Base-by-base conservation (phyloP, 2,113 vertebrate species). In the Trematomus loennbergii region DNA sequence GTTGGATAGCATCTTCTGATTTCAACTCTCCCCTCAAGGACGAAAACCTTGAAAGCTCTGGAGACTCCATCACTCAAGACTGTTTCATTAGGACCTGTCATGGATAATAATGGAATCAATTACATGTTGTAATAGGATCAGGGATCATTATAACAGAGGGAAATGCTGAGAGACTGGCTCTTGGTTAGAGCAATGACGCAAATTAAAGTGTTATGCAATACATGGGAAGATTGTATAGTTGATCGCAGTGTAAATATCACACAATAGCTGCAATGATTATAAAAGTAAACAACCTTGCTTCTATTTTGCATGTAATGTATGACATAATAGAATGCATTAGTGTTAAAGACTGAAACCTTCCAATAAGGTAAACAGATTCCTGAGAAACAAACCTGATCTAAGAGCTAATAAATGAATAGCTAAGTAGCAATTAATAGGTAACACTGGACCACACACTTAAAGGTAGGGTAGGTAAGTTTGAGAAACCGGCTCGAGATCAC, bases 11-110 rank as follows among this genome's bases (percentile, higher is more conserved):
- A 81, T 96, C 96, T 55, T 98, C 97, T 18, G 94, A 79, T 91
- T 92, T 96, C 45, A 92, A 94, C 33, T 98, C 97, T 53, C 96
- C 97, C 49, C 95, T 96, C 77, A 98, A 72, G 3, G 97, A 99
- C 0, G 98, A 99, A 11, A 98, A 89, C 75, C 94, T 77, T 45
- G 98, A 99, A 3, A 96, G 94, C 12, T 93, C 73, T 13, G 86
- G 48, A 12, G 96, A 94, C 70, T 97, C 97, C 97, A 99, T 98
- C 75, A 58, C 90, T 64, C 48, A 57, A 40, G 72, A 60, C 45
- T 48, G 64, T 55, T 89, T 89, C 75, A 87, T 57, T 18, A 33
- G 40, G 25, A 75, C 85, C 90, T 93, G 84, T 83, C 20, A 55
- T 3, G 58, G 22, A 82, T 57, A 53, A 78, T 12, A 40, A 40